phyloP scores from a whole-genome alignment of 2,113 vertebrate genomes.

The Chionodraco myersi region DNA sequence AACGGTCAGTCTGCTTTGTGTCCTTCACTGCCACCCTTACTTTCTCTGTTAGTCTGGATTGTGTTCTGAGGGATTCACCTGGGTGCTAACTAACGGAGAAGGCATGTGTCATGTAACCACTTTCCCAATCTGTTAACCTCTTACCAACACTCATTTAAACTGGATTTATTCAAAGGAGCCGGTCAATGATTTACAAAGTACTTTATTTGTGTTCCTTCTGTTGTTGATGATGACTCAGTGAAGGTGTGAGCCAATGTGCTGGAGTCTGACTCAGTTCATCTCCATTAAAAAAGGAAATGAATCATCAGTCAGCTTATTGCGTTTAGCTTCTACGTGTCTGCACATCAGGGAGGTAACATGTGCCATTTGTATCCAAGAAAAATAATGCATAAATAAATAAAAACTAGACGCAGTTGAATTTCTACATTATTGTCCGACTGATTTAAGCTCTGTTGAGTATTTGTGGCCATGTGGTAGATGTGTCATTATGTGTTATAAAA shows the following conservation, averaged over 20 bases:
- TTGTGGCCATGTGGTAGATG: neutral
- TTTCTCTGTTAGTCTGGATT: constrained; percentile 20
- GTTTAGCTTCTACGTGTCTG: neutral
- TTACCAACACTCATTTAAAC: constrained; percentile 9
- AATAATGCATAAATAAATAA: too few species aligned
- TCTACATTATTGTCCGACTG: neutral
- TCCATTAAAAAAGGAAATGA: neutral
- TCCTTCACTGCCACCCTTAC: constrained; percentile 16
- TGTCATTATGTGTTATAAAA: neutral
- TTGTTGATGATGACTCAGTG: neutral
- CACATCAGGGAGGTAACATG: neutral
- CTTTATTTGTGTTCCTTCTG: neutral
- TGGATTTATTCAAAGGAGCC: neutral
- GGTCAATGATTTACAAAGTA: neutral
- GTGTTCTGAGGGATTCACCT: neutral
- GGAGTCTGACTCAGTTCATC: neutral
- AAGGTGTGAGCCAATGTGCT: constrained; percentile 10
- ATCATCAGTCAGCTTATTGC: neutral
- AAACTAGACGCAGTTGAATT: neutral
- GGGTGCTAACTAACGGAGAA: constrained; percentile 17
- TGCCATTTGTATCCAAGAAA: too few species aligned
- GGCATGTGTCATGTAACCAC: constrained; percentile 21
- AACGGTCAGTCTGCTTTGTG: constrained; percentile 90
- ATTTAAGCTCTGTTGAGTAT: neutral
- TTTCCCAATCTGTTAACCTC: constrained; percentile 3